These are phyloP conservation scores for Sphinx pinastri DNA, from an alignment of 2,888 invertebrate genomes.

Conservation along the genomic window DNA sequence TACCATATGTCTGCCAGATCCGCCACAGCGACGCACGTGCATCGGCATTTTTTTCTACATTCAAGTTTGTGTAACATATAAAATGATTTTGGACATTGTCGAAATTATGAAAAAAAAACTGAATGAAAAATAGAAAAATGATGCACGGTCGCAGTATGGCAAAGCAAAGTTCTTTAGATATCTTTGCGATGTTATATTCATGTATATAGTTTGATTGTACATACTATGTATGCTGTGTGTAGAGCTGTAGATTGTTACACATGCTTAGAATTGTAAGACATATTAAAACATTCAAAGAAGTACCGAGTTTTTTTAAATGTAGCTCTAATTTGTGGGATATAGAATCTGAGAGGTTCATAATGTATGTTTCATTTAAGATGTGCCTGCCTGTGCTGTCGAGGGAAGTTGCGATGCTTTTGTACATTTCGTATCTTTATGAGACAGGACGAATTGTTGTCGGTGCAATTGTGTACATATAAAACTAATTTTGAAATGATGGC, in stretches of 20 bases:
- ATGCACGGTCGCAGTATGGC: slow-evolving; percentile 53
- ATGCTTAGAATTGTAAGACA: slow-evolving; percentile 69
- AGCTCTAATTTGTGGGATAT: slow-evolving; percentile 38
- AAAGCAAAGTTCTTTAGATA: slow-evolving; percentile 53
- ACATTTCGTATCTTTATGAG: slow-evolving; percentile 24
- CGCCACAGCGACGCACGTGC: slow-evolving; percentile 51
- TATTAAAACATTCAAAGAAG: slow-evolving; percentile 60
- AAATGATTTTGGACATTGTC: neutral
- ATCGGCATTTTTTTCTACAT: slow-evolving; percentile 38
- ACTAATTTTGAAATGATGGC: slow-evolving; percentile 41
- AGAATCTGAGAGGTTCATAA: slow-evolving; percentile 28
- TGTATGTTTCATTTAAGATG: neutral
- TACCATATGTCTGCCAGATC: slow-evolving; percentile 62
- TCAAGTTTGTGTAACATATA: neutral
- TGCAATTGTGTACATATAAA: slow-evolving; percentile 50
- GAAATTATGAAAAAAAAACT: neutral
- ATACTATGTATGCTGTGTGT: slow-evolving; percentile 81
- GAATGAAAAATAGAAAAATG: neutral
- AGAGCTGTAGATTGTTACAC: slow-evolving; percentile 76
- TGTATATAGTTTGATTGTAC: slow-evolving; percentile 80
- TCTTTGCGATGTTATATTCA: slow-evolving; percentile 68
- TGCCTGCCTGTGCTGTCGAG: neutral
- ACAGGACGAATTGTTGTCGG: slow-evolving; percentile 32
- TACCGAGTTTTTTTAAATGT: slow-evolving; percentile 57
- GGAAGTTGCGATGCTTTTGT: neutral